Conservation (phyloP, 2,113 vertebrate genomes). For the Guaruba guarouba region DNA sequence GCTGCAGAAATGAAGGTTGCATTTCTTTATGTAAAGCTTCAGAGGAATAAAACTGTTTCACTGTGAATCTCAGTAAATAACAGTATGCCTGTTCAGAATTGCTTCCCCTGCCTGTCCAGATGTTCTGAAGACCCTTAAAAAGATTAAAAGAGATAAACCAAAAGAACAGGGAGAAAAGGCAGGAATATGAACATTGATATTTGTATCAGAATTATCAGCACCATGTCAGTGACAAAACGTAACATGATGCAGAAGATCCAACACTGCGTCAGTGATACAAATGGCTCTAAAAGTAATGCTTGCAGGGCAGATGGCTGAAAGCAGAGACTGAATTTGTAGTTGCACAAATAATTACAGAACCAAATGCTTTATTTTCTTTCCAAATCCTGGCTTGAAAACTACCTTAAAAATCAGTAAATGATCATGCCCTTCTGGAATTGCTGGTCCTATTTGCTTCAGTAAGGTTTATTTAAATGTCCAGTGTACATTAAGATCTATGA, state of each 20-base stretch:
- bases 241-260: background rate
- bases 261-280: background rate
- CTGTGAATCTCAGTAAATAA: background rate
- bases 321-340: background rate
- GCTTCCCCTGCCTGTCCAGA: background rate
- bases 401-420: constrained; percentile 9
- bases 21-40: background rate
- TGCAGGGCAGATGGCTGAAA: constrained; percentile 20
- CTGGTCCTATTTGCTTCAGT: background rate
- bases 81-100: background rate
- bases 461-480: background rate
- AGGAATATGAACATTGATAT: background rate
- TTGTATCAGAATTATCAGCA: background rate
- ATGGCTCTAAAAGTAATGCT: background rate
- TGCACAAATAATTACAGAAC: constrained; percentile 46
- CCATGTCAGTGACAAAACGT: background rate
- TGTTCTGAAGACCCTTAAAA: background rate
- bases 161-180: background rate
- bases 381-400: background rate
- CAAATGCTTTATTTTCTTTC: constrained; percentile 20
- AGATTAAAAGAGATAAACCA: background rate
- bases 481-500: background rate
- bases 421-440: background rate
- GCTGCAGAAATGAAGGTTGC: background rate
- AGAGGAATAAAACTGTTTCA: background rate